Evolutionary conservation across 2,113 vertebrate genomes (phyloP).

Genomic region (Indri indri): DNA sequence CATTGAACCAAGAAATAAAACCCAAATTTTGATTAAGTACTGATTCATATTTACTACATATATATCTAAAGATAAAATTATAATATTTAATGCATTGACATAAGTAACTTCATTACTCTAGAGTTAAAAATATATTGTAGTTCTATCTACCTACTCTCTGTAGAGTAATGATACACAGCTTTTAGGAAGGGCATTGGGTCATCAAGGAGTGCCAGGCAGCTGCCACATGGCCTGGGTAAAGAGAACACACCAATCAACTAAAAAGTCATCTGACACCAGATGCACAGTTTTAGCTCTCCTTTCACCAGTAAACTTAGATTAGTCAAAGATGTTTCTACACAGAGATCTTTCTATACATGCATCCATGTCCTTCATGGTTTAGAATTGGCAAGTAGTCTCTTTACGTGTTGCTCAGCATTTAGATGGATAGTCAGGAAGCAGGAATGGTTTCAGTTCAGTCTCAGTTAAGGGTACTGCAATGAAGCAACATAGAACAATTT

Average conservation of each 20-base stretch:
- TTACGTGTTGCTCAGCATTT: background rate
- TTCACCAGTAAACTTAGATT: background rate
- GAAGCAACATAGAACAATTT: background rate
- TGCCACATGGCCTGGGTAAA: background rate
- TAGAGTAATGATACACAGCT: background rate
- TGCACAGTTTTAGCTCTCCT: background rate
- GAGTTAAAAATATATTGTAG: background rate
- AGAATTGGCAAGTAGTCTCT: accelerated
- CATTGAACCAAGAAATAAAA: background rate
- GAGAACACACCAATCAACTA: background rate
- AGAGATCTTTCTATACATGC: background rate
- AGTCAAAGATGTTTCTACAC: background rate
- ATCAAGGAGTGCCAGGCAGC: background rate
- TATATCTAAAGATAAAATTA: background rate
- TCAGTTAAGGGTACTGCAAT: background rate
- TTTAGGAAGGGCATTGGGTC: background rate
- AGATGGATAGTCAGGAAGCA: background rate
- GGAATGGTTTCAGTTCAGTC: background rate
- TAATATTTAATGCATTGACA: background rate
- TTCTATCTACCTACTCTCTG: background rate
- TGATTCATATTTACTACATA: background rate
- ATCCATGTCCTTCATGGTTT: background rate
- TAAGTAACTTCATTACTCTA: background rate
- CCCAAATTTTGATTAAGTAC: background rate
- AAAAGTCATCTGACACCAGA: background rate